phyloP scores from a whole-genome alignment of 2,113 vertebrate genomes.

The Irena cyanogastra region DNA sequence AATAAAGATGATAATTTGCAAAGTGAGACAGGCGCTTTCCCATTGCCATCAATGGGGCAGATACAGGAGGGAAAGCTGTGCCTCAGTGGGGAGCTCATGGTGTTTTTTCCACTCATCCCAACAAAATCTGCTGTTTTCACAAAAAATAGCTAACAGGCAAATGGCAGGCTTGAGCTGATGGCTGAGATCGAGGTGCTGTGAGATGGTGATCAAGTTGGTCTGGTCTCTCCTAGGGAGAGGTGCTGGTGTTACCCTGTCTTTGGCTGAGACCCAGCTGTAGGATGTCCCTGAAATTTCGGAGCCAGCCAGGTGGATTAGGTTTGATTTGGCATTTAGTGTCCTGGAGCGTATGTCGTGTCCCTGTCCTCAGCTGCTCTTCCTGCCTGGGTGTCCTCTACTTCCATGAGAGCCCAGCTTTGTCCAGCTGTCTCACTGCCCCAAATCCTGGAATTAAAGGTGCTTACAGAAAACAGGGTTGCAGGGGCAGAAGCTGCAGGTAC shows the following conservation, averaged over 20 bases:
- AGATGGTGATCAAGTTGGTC: background rate
- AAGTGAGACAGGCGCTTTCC: background rate
- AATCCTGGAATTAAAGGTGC: background rate
- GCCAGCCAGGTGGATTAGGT: background rate
- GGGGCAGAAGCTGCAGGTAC: background rate
- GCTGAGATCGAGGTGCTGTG: background rate
- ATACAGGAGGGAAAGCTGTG: background rate
- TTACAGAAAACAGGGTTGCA: background rate
- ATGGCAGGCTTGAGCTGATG: background rate
- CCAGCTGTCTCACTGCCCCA: background rate
- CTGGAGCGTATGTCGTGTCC: accelerated
- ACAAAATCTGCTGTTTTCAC: background rate
- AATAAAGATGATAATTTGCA: background rate
- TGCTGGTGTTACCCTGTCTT: background rate
- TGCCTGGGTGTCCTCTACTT: background rate
- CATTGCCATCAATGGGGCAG: accelerated
- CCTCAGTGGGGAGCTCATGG: accelerated
- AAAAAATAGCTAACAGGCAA: background rate
- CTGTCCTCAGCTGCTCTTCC: background rate
- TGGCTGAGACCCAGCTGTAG: background rate
- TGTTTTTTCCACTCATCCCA: background rate
- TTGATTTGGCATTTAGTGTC: background rate
- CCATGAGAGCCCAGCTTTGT: background rate
- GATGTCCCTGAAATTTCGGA: background rate
- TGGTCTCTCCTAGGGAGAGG: background rate